Conservation (phyloP, 35 echinoderm and acorn worm genomes). For the Heliocidaris erythrogramma region DNA sequence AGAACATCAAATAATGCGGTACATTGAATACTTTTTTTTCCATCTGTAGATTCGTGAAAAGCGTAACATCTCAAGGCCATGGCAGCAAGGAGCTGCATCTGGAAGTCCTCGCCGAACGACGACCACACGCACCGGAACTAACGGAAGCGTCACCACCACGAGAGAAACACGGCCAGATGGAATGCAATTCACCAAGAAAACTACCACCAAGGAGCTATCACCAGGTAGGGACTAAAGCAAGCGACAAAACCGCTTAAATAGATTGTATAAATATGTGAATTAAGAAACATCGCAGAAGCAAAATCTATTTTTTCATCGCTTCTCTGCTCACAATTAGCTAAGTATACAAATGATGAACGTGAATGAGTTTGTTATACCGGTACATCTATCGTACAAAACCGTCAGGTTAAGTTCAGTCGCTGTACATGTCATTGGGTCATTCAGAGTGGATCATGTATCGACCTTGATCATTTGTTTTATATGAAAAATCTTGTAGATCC, state of each 20-base stretch:
- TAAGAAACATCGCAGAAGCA: no score
- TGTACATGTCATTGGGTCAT: no score
- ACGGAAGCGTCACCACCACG: slow-evolving; percentile 73
- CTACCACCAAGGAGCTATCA: slow-evolving; percentile 55
- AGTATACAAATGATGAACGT: no score
- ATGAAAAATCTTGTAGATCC: no score
- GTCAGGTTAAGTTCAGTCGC: no score
- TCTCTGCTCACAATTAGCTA: neutral
- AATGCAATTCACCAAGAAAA: slow-evolving; percentile 59
- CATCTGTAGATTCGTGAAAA: slow-evolving; percentile 79
- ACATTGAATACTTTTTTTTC: slow-evolving; percentile 1
- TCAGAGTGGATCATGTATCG: no score
- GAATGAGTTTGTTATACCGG: no score
- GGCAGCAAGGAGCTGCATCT: slow-evolving; percentile 69
- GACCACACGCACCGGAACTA: slow-evolving; percentile 37
- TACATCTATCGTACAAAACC: no score
- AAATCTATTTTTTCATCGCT: neutral
- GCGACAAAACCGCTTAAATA: neutral
- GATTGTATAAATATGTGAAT: neutral
- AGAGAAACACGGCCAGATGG: slow-evolving; percentile 57
- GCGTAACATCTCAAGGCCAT: slow-evolving; percentile 81
- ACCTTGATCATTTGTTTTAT: no score
- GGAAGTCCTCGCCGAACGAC: slow-evolving; percentile 34
- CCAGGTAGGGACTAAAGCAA: slow-evolving; percentile 57
- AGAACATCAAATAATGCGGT: no score